phyloP scores from a whole-genome alignment of 2,113 vertebrate species.

The Lepidothrix coronata region DNA sequence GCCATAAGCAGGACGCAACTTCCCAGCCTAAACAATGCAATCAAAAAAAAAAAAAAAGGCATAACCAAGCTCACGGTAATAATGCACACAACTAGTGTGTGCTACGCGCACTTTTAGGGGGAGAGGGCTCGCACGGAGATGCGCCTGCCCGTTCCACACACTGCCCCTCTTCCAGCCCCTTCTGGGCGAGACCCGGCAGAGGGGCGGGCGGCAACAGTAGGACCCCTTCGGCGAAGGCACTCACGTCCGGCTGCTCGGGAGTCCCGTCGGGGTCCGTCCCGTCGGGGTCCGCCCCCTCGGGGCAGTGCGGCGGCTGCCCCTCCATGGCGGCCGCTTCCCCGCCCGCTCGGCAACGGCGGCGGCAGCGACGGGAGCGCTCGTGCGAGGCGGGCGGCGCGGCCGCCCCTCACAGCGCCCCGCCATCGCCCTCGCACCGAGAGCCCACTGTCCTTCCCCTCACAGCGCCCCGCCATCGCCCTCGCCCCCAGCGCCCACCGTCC shows the following conservation, averaged over 20 bases:
- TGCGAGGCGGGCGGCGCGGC: not conserved
- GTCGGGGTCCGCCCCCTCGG: not conserved
- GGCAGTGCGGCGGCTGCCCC: not conserved
- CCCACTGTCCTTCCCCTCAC: accelerated
- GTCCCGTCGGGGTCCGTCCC: slow-evolving; percentile 38
- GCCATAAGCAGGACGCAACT: slow-evolving; percentile 62
- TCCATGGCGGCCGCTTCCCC: not conserved
- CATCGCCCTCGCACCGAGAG: accelerated
- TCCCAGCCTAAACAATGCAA: slow-evolving; percentile 77
- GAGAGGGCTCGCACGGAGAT: accelerated
- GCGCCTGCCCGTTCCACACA: accelerated
- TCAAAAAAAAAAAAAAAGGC: not conserved
- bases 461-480: too few relatives aligned
- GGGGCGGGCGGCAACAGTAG: accelerated
- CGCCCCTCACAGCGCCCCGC: not conserved
- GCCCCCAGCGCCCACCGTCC: accelerated
- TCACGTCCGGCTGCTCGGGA: slow-evolving; percentile 35
- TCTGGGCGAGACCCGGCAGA: too few relatives aligned
- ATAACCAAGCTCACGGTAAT: not conserved
- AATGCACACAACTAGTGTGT: not conserved
- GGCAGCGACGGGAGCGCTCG: not conserved
- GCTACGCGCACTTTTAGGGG: accelerated
- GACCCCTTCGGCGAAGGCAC: accelerated
- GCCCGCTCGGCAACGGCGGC: not conserved
- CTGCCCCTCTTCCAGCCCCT: not conserved